Evolutionary conservation across 2,113 vertebrate species (phyloP).

Genomic region (Montifringilla adamsi): DNA sequence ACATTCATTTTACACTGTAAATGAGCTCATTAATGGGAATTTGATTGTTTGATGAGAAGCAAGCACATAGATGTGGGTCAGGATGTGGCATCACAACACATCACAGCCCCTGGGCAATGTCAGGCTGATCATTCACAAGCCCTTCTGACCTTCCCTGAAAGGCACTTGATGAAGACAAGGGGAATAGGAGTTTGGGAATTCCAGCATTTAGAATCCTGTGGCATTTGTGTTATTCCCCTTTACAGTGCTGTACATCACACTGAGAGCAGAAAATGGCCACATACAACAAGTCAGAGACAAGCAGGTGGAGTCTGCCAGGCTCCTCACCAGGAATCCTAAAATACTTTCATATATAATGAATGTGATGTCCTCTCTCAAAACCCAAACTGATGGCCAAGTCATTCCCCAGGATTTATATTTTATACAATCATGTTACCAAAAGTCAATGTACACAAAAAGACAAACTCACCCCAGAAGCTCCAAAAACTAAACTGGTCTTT

Average conservation of each 20-base stretch:
- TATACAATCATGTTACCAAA: neutral
- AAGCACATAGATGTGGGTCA: neutral
- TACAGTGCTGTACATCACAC: neutral
- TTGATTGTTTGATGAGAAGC: neutral
- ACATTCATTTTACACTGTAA: neutral
- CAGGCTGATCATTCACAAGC: neutral
- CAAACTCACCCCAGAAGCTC: neutral
- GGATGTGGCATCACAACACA: neutral
- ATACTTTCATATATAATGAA: neutral
- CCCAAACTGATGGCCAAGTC: neutral
- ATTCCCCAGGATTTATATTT: neutral
- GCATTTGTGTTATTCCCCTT: neutral
- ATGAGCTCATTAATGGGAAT: neutral
- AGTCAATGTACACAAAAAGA: neutral
- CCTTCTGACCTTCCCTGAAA: neutral
- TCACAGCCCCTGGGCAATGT: neutral
- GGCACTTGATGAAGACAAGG: neutral
- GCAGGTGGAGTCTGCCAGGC: neutral
- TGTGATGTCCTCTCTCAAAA: neutral
- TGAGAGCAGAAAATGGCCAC: neutral
- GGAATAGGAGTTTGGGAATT: neutral
- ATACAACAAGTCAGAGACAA: neutral
- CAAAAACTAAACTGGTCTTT: neutral
- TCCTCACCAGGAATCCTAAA: neutral
- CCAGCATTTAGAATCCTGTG: neutral